Conservation (phyloP, 1,140 invertebrate species). For the Pseudobourletiella spinata region DNA sequence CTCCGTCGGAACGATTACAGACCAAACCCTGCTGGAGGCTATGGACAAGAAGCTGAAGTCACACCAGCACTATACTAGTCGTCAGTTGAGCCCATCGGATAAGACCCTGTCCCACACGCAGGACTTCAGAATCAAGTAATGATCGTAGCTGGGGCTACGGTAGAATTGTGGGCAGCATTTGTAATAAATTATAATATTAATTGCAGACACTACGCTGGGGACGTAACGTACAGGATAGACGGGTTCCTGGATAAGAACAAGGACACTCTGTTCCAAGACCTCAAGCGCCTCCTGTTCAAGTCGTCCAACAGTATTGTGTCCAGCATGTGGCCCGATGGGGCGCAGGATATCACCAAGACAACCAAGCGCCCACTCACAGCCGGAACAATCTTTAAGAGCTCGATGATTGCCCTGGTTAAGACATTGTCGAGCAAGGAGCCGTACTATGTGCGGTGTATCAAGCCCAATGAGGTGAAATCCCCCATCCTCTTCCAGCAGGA, state of each 20-base stretch:
- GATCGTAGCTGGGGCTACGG: too few species aligned
- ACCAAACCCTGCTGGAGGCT: constrained; percentile 79
- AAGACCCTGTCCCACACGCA: constrained; percentile 69
- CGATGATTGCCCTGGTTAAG: constrained; percentile 80
- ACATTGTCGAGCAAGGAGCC: constrained; percentile 86
- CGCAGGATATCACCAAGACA: constrained; percentile 78
- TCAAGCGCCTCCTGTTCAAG: constrained; percentile 80
- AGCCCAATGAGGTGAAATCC: constrained; percentile 88
- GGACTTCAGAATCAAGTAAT: constrained; percentile 69
- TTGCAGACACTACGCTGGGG: constrained; percentile 83
- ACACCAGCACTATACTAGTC: constrained; percentile 82
- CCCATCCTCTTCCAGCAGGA: constrained; percentile 64
- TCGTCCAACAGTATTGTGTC: constrained; percentile 65
- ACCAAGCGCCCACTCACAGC: constrained; percentile 88
- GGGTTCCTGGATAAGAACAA: constrained; percentile 95
- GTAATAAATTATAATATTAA: too few species aligned
- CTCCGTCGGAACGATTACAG: constrained; percentile 85
- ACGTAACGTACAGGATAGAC: constrained; percentile 80
- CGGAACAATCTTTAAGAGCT: constrained; percentile 86
- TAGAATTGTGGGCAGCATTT: too few species aligned
- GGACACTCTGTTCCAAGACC: constrained; percentile 90
- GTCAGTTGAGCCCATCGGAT: constrained; percentile 69
- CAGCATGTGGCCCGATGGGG: constrained; percentile 92
- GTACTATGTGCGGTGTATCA: constrained; percentile 78
- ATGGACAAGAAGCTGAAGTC: constrained; percentile 81